phyloP scores from a whole-genome alignment of 2,797 vertebrate species.

The Sus cebifrons region DNA sequence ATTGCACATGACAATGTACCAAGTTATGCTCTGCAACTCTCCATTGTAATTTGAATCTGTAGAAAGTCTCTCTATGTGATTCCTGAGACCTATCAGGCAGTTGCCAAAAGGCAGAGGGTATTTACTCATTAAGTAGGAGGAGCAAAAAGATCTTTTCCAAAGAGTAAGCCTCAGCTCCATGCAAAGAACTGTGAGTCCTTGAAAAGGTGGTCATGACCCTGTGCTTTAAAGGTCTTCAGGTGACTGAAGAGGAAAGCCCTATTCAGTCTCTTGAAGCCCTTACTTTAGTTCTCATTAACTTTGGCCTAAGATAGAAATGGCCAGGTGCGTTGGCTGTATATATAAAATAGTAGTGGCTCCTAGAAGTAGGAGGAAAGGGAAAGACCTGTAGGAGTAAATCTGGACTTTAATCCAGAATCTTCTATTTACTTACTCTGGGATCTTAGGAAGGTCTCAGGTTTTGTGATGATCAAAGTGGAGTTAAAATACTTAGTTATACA shows the following conservation, averaged over 20 bases:
- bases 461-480: neutral
- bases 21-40: no score
- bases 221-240: neutral
- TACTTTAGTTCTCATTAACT: neutral
- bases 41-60: neutral
- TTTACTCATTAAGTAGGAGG: neutral
- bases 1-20: fast-evolving
- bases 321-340: neutral
- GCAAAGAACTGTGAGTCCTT: neutral
- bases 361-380: neutral
- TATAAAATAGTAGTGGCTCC: neutral
- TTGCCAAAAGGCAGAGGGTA: neutral
- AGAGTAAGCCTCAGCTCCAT: neutral
- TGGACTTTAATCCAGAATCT: neutral
- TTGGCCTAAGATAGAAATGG: neutral
- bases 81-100: neutral
- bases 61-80: neutral
- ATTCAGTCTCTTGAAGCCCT: neutral
- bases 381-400: neutral
- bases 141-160: neutral
- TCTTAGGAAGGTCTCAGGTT: neutral
- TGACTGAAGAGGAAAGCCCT: neutral
- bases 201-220: neutral
- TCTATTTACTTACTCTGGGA: neutral
- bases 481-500: neutral